These are phyloP conservation scores for Montipora foliosa DNA, from an alignment of 64 coral and sea anemone genomes.

Conservation along the genomic window DNA sequence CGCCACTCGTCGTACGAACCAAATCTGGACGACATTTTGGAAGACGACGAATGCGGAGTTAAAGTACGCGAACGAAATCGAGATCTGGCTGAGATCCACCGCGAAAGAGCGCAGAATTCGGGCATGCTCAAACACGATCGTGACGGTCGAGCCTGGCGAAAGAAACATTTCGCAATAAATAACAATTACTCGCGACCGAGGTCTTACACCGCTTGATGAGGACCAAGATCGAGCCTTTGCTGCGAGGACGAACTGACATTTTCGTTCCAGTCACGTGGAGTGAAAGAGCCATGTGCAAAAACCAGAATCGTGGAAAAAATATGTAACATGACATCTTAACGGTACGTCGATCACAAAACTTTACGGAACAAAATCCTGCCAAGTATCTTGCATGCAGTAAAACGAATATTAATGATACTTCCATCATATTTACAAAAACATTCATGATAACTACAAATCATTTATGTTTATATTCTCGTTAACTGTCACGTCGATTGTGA, in stretches of 20 bases:
- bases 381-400: too few relatives aligned
- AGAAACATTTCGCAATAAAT: slow-evolving; percentile 25
- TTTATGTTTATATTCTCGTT: too few relatives aligned
- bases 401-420: too few relatives aligned
- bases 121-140: slow-evolving; percentile 22
- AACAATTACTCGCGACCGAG: slow-evolving; percentile 40
- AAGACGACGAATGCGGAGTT: slow-evolving; percentile 42
- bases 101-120: slow-evolving; percentile 49
- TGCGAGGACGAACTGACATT: not conserved
- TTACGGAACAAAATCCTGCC: too few relatives aligned
- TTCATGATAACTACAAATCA: too few relatives aligned
- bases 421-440: too few relatives aligned
- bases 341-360: too few relatives aligned
- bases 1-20: slow-evolving; percentile 77
- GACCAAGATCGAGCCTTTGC: not conserved
- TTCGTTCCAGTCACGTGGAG: slow-evolving; percentile 28
- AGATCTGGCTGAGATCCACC: slow-evolving; percentile 61
- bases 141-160: slow-evolving; percentile 55
- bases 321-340: not conserved
- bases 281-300: slow-evolving; percentile 35
- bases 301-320: not conserved
- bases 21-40: slow-evolving; percentile 64
- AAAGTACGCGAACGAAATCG: not conserved
- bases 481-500: too few relatives aligned
- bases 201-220: slow-evolving; percentile 19